Evolutionary conservation across 2,888 invertebrate species (phyloP), one percentile per base, ranked within the genome.

Genomic region (Dione juno): DNA sequence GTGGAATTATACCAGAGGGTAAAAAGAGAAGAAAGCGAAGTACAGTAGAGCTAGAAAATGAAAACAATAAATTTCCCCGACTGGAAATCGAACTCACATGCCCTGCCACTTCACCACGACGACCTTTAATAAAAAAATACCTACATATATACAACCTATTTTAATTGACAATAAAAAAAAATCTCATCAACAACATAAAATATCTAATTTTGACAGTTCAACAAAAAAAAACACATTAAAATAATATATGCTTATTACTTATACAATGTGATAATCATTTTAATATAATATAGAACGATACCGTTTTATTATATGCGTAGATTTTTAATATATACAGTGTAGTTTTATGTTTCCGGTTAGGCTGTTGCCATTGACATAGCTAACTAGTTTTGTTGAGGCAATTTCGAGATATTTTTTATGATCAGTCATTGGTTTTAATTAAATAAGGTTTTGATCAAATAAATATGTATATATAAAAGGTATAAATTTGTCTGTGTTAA

Each of bases 341-440:
- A 28, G 54, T 57, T 67, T 67, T 54, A 67, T 45, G 58, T 67
- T 67, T 67, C 67, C 67, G 58, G 67, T 57, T 40, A 40, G 11
- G 16, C 16, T 19, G 48, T 66, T 48, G 0, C 14, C 41, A 16
- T 35, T 57, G 67, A 67, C 67, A 67, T 48, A 13, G 40, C 35
- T 40, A 50, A 64, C 64, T 2, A 14, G 64, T 64, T 64, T n/a
- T 10, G 19, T 64, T 13, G 37, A 50, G 14, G 52, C 50, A 40
- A 52, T 40, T 52, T 37, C 37, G 52, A 40, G 40, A 40, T 64
- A 61, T 61, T 45, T 45, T 35, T 61, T 61, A 64, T 14, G 50
- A 64, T 64, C 64, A 37, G 52, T 64, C 64, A 50, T 64, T 61
- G 14, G 0, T 37, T 50, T 50, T 64, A 64, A 64, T 64, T 64